Evolutionary conservation across 1,140 invertebrate species (phyloP), one percentile per base, ranked within the genome.

Genomic region (Ceratitis capitata): DNA sequence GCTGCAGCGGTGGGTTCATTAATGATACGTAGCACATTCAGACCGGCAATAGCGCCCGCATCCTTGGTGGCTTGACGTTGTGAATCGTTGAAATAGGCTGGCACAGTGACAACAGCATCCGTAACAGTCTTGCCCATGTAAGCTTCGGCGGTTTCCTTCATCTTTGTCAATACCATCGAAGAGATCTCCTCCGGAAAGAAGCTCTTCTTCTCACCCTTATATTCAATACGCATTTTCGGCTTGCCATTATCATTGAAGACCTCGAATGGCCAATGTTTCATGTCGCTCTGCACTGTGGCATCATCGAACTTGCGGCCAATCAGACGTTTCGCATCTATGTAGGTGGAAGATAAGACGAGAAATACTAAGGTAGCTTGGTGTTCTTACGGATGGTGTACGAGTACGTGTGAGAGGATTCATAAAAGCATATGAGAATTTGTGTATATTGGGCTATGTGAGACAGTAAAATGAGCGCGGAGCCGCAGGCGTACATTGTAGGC

Each of bases 1-100:
- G 99, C 99, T 86, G 99, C 99, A 86, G 99, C 98, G 85, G 98
- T 99, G 45, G 99, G 99, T 92, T 99, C 99, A 88, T 97, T 97
- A 91, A 97, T 97, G 88, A 97, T 98, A 92, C 97, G 94, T 87
- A 98, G 93, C 87, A 98, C 96, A 88, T 98, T 97, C 53, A 97
- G 92, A 83, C 95, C 95, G 86, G 97, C 95, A 92, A 98, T 98
- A 88, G 95, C 96, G 88, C 97, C 97, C 87, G 97, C 95, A 94
- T 98, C 97, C 93, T 98, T 98, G 74, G 97, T 98, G 88, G 97
- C 97, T 93, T 98, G 97, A 89, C 97, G 94, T 92, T 98, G 97
- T 78, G 96, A 97, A 92, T 98, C 97, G 89, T 97, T 98, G 93
- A 98, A 98, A 92, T 98, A 98, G 85, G 97, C 97, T 85, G 97